Evolutionary conservation across 2,113 vertebrate species (phyloP).

Genomic region (Nibea albiflora): DNA sequence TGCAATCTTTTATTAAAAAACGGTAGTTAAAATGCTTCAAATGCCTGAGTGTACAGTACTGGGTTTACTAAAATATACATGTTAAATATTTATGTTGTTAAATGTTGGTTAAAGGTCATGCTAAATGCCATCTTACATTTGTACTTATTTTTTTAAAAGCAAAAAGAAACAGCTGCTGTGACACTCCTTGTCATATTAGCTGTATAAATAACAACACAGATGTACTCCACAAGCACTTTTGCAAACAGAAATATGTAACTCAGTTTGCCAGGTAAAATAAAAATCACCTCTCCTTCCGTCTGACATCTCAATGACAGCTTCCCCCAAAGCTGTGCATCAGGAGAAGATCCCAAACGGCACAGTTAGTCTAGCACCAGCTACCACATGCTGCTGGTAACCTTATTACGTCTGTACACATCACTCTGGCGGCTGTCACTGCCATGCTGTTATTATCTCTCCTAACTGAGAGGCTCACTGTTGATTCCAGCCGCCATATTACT

Average conservation of each 20-base stretch:
- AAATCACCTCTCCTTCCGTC: conserved; percentile 25
- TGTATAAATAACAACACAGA: neutral
- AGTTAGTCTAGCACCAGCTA: conserved; percentile 64
- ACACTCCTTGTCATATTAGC: neutral
- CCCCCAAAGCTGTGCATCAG: conserved; percentile 51
- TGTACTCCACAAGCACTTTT: neutral
- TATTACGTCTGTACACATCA: conserved; percentile 79
- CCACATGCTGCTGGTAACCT: conserved; percentile 77
- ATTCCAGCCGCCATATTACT: conserved; percentile 49
- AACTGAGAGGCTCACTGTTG: conserved; percentile 58
- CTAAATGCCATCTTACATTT: neutral
- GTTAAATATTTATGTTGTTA: neutral
- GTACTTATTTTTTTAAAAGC: neutral
- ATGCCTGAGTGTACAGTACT: conserved; percentile 19
- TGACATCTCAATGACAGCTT: conserved; percentile 65
- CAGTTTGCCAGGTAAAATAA: conserved; percentile 35
- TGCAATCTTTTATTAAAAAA: conserved; percentile 79
- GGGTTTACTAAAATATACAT: neutral
- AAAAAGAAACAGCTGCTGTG: neutral
- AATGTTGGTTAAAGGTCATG: neutral
- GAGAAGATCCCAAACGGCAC: conserved; percentile 70
- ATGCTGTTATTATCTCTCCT: conserved; percentile 67
- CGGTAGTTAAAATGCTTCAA: conserved; percentile 51
- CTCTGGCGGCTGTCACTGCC: conserved; percentile 71
- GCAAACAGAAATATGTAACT: conserved; percentile 15